A percentile compares a stretch with the other conserved stretches of the same genome.
phyloP scores from a whole-genome alignment of 2,113 vertebrate genomes.

The Gopherus evgoodei region DNA sequence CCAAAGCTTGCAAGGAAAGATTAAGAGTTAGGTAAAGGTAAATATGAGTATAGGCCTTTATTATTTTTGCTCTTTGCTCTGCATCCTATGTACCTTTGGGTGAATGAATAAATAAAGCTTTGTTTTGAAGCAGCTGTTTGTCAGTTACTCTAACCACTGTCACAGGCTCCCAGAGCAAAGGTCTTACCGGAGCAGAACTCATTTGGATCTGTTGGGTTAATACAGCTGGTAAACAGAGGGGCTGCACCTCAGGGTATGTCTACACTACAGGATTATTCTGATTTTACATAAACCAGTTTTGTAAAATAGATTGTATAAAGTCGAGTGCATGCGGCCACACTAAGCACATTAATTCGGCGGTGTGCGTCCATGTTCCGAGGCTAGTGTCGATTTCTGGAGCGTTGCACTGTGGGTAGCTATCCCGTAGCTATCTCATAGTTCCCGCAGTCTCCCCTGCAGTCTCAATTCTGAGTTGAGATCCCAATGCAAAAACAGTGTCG shows the following conservation, averaged over 20 bases:
- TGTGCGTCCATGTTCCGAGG: too few species aligned
- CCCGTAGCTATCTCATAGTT: too few species aligned
- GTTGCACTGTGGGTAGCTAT: too few species aligned
- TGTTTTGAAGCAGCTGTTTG: not conserved
- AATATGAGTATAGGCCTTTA: not conserved
- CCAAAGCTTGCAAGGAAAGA: not conserved
- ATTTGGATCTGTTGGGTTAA: not conserved
- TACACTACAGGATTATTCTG: too few species aligned
- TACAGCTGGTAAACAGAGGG: not conserved
- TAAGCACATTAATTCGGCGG: too few species aligned
- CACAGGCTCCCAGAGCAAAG: not conserved
- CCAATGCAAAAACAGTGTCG: too few species aligned
- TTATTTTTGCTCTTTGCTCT: not conserved
- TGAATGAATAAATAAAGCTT: conserved; percentile 1
- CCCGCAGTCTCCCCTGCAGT: too few species aligned
- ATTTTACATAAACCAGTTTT: too few species aligned
- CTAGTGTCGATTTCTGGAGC: too few species aligned
- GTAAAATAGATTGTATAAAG: too few species aligned
- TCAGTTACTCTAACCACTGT: not conserved
- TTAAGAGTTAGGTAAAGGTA: not conserved
- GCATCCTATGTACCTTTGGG: not conserved
- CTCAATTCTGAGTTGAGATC: too few species aligned
- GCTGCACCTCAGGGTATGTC: not conserved
- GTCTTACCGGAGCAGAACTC: not conserved
- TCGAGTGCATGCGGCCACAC: too few species aligned